These are phyloP conservation scores for Lutjanus campechanus DNA, from an alignment of 2,797 vertebrate species.

Conservation along the genomic window DNA sequence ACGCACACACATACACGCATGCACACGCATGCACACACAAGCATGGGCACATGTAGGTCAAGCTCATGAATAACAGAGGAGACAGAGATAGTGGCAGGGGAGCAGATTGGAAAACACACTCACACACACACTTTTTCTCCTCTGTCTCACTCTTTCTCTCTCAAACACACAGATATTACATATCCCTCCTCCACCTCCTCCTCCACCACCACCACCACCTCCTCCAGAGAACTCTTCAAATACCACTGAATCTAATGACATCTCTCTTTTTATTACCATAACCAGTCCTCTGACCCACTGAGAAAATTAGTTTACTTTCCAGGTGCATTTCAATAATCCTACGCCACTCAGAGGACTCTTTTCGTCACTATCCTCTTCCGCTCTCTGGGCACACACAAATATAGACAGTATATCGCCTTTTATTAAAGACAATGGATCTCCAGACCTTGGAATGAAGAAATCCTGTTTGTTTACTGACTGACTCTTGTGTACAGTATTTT, in stretches of 20 bases:
- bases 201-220: neutral
- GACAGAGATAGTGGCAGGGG: slow-evolving; percentile 58
- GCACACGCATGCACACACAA: slow-evolving; percentile 42
- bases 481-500: slow-evolving; percentile 50
- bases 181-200: neutral
- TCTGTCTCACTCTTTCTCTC: slow-evolving; percentile 41
- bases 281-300: slow-evolving; percentile 74
- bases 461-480: slow-evolving; percentile 53
- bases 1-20: slow-evolving; percentile 21
- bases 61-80: slow-evolving; percentile 77
- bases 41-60: slow-evolving; percentile 74
- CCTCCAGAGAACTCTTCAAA: slow-evolving; percentile 71
- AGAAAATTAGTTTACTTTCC: slow-evolving; percentile 78
- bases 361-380: slow-evolving; percentile 35
- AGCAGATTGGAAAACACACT: slow-evolving; percentile 66
- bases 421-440: slow-evolving; percentile 67
- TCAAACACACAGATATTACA: slow-evolving; percentile 49
- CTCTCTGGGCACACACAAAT: slow-evolving; percentile 49
- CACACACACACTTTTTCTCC: slow-evolving; percentile 3
- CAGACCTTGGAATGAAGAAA: slow-evolving; percentile 46
- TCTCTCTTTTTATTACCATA: slow-evolving; percentile 80
- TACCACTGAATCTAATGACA: slow-evolving; percentile 78
- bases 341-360: slow-evolving; percentile 61
- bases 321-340: slow-evolving; percentile 74
- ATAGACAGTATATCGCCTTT: slow-evolving; percentile 39